A percentile compares a stretch with the other conserved stretches of the same genome.
These are phyloP conservation scores for Coleophora deauratella DNA, from an alignment of 2,888 invertebrate species.

Conservation along the genomic window DNA sequence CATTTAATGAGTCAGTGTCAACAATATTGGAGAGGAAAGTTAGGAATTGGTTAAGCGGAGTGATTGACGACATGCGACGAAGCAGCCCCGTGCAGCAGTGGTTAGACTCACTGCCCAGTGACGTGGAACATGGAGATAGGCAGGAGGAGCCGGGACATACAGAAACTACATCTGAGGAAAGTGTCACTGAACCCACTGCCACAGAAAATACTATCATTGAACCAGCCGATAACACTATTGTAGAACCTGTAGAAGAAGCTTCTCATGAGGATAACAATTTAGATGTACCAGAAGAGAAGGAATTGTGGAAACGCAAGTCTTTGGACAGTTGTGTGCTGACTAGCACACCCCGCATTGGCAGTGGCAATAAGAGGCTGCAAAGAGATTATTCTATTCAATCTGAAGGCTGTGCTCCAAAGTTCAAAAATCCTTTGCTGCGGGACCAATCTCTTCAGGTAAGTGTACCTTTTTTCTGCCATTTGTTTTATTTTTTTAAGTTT, in stretches of 20 bases:
- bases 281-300: conserved; percentile 45
- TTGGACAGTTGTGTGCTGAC: conserved; percentile 49
- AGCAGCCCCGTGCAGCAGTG: conserved; percentile 84
- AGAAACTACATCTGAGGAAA: conserved; percentile 44
- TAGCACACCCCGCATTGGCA: conserved; percentile 36
- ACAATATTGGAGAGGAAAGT: conserved; percentile 63
- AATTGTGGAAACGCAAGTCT: conserved; percentile 53
- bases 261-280: conserved; percentile 38
- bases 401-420: conserved; percentile 55
- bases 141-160: conserved; percentile 22
- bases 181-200: conserved; percentile 47
- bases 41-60: conserved; percentile 63
- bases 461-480: background rate
- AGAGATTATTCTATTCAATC: conserved; percentile 66
- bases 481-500: too few species aligned
- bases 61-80: conserved; percentile 75
- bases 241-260: conserved; percentile 25
- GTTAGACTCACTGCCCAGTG: conserved; percentile 79
- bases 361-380: conserved; percentile 43
- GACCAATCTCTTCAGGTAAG: conserved; percentile 67
- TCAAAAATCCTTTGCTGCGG: conserved; percentile 61
- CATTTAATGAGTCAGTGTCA: conserved; percentile 62
- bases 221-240: conserved; percentile 18
- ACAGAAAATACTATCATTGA: conserved; percentile 53
- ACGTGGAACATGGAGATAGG: conserved; percentile 24